These are phyloP conservation scores for Osmoderma eremita DNA, from an alignment of 2,888 invertebrate species.

Conservation along the genomic window DNA sequence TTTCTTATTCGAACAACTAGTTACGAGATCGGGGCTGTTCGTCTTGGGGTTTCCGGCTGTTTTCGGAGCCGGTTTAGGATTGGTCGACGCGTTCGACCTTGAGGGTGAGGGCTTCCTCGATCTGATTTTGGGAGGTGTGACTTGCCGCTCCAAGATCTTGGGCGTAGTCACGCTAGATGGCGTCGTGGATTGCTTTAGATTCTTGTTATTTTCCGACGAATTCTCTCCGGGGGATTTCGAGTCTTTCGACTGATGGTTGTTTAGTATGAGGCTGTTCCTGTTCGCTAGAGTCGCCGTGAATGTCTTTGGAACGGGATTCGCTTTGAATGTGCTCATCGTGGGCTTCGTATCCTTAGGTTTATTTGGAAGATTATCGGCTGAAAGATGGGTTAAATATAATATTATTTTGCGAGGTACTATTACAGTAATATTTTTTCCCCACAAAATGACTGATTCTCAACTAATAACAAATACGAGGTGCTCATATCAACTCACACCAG, in stretches of 20 bases:
- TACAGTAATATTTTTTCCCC: constrained; percentile 33
- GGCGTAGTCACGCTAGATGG: constrained; percentile 12
- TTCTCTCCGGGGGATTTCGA: constrained; percentile 9
- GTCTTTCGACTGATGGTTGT: constrained; percentile 42
- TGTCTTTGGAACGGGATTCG: constrained; percentile 8
- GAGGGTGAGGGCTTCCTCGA: constrained; percentile 60
- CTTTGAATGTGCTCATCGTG: constrained; percentile 41
- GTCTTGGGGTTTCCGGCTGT: constrained; percentile 39
- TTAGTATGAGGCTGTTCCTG: constrained; percentile 2
- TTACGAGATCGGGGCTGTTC: constrained; percentile 79
- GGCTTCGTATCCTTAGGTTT: constrained; percentile 43
- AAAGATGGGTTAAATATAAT: constrained; percentile 21
- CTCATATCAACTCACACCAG: too few relatives aligned
- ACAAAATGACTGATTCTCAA: too few relatives aligned
- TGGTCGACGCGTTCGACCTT: constrained; percentile 49
- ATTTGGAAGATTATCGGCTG: constrained; percentile 26
- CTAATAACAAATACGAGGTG: too few relatives aligned
- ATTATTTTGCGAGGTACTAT: constrained; percentile 2
- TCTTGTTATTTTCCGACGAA: constrained; percentile 23
- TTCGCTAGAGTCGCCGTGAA: constrained; percentile 11
- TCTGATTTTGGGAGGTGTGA: constrained; percentile 66
- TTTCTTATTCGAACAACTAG: constrained; percentile 70
- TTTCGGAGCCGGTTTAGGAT: constrained; percentile 52
- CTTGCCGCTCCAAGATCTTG: constrained; percentile 51
- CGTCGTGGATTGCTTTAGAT: constrained; percentile 15